A percentile compares a stretch with the other conserved stretches of the same genome.
These are phyloP conservation scores for Cladorhizidae sp. DNA, from an alignment of 37 sponge, comb jelly and placozoan genomes.

Conservation along the genomic window DNA sequence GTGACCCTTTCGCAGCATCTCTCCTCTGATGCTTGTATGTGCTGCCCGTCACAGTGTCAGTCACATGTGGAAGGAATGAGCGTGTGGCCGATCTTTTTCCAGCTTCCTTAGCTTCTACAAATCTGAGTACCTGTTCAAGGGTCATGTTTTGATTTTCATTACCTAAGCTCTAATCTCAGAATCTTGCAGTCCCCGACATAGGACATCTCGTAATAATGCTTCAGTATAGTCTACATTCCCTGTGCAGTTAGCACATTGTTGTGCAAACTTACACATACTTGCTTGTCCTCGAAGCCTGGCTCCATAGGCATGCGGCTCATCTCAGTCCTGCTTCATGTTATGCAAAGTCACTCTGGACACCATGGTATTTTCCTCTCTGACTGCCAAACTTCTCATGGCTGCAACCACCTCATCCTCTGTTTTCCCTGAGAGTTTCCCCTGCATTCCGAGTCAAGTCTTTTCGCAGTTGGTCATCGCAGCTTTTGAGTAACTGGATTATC, in stretches of 20 bases:
- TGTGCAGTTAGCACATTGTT: slow-evolving; percentile 24
- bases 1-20: no score
- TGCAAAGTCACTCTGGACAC: slow-evolving; percentile 31
- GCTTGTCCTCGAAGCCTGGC: slow-evolving; percentile 40
- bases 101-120: no score
- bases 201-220: no score
- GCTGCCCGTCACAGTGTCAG: no score
- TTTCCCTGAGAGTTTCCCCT: slow-evolving; percentile 18
- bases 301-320: slow-evolving; percentile 44
- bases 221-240: no score
- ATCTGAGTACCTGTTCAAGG: no score
- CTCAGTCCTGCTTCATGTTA: slow-evolving; percentile 58
- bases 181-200: no score
- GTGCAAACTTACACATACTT: slow-evolving; percentile 30
- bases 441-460: slow-evolving; percentile 50
- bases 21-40: no score
- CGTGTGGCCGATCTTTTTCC: no score
- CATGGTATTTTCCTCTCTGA: slow-evolving; percentile 47
- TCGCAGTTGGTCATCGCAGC: slow-evolving; percentile 44
- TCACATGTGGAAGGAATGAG: no score
- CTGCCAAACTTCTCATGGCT: slow-evolving; percentile 29
- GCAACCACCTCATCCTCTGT: slow-evolving; percentile 26
- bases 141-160: no score
- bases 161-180: no score
- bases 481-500: slow-evolving; percentile 43